These are phyloP conservation scores for Zapus hudsonius DNA, from an alignment of 2,113 vertebrate genomes.

Conservation along the genomic window DNA sequence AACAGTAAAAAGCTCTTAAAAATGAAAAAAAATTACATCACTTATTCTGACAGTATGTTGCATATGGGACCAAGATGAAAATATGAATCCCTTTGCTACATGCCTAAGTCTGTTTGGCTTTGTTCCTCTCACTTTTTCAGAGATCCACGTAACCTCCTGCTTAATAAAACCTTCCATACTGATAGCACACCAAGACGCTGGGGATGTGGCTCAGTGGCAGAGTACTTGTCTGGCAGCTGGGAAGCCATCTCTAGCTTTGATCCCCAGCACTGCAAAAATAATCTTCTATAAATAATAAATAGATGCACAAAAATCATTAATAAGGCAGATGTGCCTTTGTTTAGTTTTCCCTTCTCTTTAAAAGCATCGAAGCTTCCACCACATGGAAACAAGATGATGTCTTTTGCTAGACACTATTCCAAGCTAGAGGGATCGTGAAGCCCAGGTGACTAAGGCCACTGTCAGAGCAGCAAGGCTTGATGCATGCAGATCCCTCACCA, in stretches of 20 bases:
- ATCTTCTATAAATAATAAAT: neutral
- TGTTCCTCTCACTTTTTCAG: neutral
- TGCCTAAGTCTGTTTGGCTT: neutral
- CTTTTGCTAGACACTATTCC: neutral
- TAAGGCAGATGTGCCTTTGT: neutral
- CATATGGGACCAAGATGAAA: neutral
- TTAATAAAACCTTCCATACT: neutral
- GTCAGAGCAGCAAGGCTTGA: slow-evolving; percentile 77
- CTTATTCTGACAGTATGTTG: neutral
- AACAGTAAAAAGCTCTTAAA: slow-evolving; percentile 17
- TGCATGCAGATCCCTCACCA: neutral
- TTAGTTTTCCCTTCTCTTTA: neutral
- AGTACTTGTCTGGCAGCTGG: neutral
- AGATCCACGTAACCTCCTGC: neutral
- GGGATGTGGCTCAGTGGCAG: neutral
- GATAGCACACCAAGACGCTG: neutral
- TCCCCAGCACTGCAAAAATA: neutral
- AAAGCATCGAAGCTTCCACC: neutral
- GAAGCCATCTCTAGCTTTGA: too few relatives aligned
- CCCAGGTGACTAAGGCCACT: slow-evolving; percentile 81
- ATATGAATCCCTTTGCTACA: neutral
- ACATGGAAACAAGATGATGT: neutral
- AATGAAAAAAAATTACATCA: neutral
- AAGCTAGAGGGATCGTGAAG: neutral
- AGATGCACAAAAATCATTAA: neutral